Evolutionary conservation across 2,888 invertebrate genomes (phyloP).

Genomic region (Ectropis crepuscularia): DNA sequence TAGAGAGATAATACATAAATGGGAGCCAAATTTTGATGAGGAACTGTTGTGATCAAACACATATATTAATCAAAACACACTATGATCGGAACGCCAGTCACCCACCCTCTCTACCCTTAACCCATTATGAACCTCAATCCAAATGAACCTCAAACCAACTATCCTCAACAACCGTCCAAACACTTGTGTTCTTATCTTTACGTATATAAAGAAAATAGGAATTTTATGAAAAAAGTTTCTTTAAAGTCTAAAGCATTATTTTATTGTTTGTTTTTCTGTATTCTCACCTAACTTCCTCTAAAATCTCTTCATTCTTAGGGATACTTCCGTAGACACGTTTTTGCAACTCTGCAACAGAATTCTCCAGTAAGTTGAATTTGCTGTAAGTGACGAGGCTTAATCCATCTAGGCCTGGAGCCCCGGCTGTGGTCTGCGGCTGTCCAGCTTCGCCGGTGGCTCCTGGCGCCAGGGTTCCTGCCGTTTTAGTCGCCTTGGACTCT

Average conservation of each 20-base stretch:
- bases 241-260: too few species aligned
- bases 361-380: constrained; percentile 73
- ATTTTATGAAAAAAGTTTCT: too few species aligned
- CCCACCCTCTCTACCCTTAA: too few species aligned
- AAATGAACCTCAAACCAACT: too few species aligned
- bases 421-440: background rate
- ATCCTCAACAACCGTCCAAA: too few species aligned
- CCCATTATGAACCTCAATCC: too few species aligned
- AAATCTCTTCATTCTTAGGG: constrained; percentile 71
- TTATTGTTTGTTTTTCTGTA: background rate
- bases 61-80: too few species aligned
- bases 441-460: background rate
- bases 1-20: background rate
- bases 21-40: too few species aligned
- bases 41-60: too few species aligned
- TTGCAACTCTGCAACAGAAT: constrained; percentile 66
- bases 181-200: too few species aligned
- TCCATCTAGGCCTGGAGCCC: constrained; percentile 45
- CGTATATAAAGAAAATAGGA: too few species aligned
- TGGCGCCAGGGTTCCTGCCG: background rate
- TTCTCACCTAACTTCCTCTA: constrained; percentile 72
- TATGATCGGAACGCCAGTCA: too few species aligned
- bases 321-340: constrained; percentile 72
- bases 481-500: background rate
- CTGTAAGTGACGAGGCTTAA: constrained; percentile 76